Evolutionary conservation across 2,888 invertebrate genomes (phyloP), one percentile per base, ranked within the genome.

Genomic region (Leptinotarsa juncta): DNA sequence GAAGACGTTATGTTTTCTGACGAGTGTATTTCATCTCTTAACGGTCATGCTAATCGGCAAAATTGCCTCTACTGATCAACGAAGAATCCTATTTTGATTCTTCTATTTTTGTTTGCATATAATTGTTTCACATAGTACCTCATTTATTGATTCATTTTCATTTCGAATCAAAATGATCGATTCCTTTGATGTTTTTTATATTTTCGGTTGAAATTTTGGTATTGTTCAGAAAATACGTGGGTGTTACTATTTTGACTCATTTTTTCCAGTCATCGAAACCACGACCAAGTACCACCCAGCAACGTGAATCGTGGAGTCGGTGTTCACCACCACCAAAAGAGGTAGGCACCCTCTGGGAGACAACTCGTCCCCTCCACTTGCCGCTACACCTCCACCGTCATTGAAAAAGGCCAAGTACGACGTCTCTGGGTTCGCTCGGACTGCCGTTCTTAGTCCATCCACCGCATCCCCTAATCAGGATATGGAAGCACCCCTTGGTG

Each of bases 401-500:
- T 83, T 86, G 76, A 88, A 88, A 83, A 86, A 87, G 85, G 85
- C 86, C 81, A 85, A 88, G 78, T 86, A 86, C 85, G 87, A 86
- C 84, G 87, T 86, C 83, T 87, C 86, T 79, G 81, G 82, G 78
- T 80, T 82, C 78, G 80, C 82, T 76, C 80, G 82, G 84, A 79
- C 80, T 84, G 82, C 82, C 80, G 68, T 42, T 26, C 26, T n/a
- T 57, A 57, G 57, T 48, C 82, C 82, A 80, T 81, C 84, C 48
- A 70, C 81, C 83, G 82, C 77, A 49, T 67, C 50, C 20, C 57
- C 65, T 48, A 18, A 81, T 86, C 89, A 84, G 87, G 89, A 89
- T 87, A 92, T 92, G 90, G 92, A 93, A 88, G 92, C 93, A 82
- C 90, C 92, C 82, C 91, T 92, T 82, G 91, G 92, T 87, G 91